Base-by-base conservation (phyloP, 2,888 invertebrate genomes). In the Thereva unica region DNA sequence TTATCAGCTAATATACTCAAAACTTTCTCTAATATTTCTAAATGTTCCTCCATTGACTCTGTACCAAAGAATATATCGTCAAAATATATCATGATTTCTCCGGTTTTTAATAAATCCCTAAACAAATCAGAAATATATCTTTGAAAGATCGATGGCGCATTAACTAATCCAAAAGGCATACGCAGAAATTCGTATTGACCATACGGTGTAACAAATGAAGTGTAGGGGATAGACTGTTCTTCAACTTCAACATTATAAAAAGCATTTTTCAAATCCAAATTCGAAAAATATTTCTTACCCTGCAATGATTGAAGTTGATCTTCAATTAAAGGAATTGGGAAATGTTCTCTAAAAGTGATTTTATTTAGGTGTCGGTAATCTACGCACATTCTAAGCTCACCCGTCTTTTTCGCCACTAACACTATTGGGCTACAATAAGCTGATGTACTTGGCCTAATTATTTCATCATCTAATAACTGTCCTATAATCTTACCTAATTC, bases 71-170 rank as follows among this genome's bases (percentile, higher is more conserved):
- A 52, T 7, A 52, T 35, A 65, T 69, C 71, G 59, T 72, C 72
- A 63, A 72, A 67, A 66, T 68, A 73, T 66, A 65, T 67, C 5
- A 72, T 59, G 10, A 71, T 59, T 10, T 68, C 52, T 4, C 69
- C 1, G 10, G 49, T 49, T 67, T 69, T 9, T 49, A 49, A 3
- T 3, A 49, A 5, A 10, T 49, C 5, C 12, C 10, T 49, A 49
- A 49, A 49, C 12, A 52, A 9, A 8, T 10, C 7, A 9, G 52
- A 34, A 35, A 72, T 68, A 54, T 68, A 71, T 42, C 69, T 54
- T 52, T 71, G 72, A 10, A 68, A 68, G 6, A 55, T 6, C 2
- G 67, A 49, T 5, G 71, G 67, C 7, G 53, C 67, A 52, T 67
- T 67, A 3, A 42, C 56, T 34, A 67, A 67, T 6, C 57, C 70